Conservation (phyloP, 2,888 invertebrate species). For the Busseola fusca region DNA sequence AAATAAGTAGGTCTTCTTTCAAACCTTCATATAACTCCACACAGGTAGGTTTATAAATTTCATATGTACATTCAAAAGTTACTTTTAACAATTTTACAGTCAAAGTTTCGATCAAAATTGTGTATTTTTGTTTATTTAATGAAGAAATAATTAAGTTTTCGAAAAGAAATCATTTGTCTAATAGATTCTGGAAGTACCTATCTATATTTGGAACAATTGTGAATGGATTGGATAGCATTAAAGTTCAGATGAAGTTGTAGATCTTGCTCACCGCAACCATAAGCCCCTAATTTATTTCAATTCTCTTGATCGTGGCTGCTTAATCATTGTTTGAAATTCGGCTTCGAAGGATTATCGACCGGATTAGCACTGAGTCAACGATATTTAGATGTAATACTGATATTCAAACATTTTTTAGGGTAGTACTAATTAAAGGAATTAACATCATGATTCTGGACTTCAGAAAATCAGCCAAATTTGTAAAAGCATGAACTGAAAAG, state of each 20-base stretch:
- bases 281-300: conserved; percentile 30
- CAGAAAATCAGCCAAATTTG: conserved; percentile 12
- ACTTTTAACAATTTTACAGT: background rate
- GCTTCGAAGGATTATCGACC: background rate
- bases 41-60: background rate
- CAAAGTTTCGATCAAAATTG: background rate
- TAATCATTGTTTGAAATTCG: conserved; percentile 16
- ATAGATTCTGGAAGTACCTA: background rate
- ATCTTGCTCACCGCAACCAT: conserved; percentile 20
- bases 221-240: conserved; percentile 16
- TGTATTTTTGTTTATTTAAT: background rate
- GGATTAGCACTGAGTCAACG: background rate
- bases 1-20: too few species aligned
- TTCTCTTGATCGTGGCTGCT: conserved; percentile 4
- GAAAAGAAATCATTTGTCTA: background rate
- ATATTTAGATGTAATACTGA: background rate
- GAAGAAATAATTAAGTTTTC: background rate
- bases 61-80: background rate
- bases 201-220: background rate
- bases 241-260: conserved; percentile 7
- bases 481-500: conserved; percentile 23
- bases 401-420: background rate
- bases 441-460: background rate
- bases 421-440: background rate
- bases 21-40: too few species aligned